Percentiles rank a stretch among this genome's conserved stretches.
Evolutionary conservation across 2,113 vertebrate genomes (phyloP).

Genomic region (Hippocampus guttulatus): DNA sequence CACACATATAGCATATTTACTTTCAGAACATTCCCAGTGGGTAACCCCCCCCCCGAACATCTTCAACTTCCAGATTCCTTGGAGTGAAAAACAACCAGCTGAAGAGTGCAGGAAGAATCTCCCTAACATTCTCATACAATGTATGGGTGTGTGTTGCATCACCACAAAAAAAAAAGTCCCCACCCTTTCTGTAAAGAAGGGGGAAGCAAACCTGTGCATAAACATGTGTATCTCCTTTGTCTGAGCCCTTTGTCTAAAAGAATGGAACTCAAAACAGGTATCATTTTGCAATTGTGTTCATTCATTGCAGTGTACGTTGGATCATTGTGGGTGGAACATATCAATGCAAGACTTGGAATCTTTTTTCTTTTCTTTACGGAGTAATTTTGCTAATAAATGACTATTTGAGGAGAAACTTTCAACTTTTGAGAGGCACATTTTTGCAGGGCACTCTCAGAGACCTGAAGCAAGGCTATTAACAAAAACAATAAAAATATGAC

Average conservation of each 20-base stretch:
- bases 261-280: constrained; percentile 18
- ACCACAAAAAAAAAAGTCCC: neutral
- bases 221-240: constrained; percentile 23
- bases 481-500: too few relatives aligned
- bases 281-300: constrained; percentile 20
- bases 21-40: constrained; percentile 14
- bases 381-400: too few relatives aligned
- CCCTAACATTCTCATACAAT: neutral
- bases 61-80: constrained; percentile 30
- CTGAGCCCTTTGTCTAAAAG: constrained; percentile 28
- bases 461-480: too few relatives aligned
- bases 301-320: constrained; percentile 21
- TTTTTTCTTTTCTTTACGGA: too few relatives aligned
- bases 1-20: constrained; percentile 9
- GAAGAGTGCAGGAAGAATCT: constrained; percentile 7
- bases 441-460: too few relatives aligned
- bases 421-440: too few relatives aligned
- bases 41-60: constrained; percentile 53
- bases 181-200: constrained; percentile 17
- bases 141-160: constrained; percentile 4
- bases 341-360: too few relatives aligned
- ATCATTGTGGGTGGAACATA: neutral
- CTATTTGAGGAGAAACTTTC: too few relatives aligned
- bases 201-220: constrained; percentile 6
- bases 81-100: constrained; percentile 39